Conservation (phyloP, 2,888 invertebrate genomes). For the Cataglyphis altisquamis region DNA sequence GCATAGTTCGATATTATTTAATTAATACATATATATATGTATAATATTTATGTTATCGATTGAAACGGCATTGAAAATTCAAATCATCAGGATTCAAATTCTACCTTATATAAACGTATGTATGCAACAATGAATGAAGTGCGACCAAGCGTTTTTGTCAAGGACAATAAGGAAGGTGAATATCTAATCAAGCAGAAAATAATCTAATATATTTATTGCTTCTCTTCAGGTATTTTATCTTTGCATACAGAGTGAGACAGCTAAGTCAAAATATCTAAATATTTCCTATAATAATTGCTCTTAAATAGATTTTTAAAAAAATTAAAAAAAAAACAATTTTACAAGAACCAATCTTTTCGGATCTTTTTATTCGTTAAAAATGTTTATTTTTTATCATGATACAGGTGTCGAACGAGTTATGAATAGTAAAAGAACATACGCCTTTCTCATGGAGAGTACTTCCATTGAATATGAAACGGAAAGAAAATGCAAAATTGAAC, state of each 20-base stretch:
- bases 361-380: background rate
- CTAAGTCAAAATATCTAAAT: background rate
- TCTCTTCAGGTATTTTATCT: background rate
- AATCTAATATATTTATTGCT: background rate
- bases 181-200: conserved; percentile 83
- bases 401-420: conserved; percentile 92
- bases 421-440: conserved; percentile 95
- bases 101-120: conserved; percentile 97
- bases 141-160: conserved; percentile 94
- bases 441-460: conserved; percentile 99
- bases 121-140: conserved; percentile 96
- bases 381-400: background rate
- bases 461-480: conserved; percentile 98
- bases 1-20: conserved; percentile 8
- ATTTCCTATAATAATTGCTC: background rate
- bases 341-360: background rate
- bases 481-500: conserved; percentile 95
- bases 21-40: background rate
- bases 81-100: conserved; percentile 94
- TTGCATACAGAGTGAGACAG: background rate
- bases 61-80: background rate
- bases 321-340: too few species aligned
- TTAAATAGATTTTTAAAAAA: background rate
- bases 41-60: background rate
- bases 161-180: conserved; percentile 92